Conservation (phyloP, 2,113 vertebrate genomes). For the Narcine bancroftii region DNA sequence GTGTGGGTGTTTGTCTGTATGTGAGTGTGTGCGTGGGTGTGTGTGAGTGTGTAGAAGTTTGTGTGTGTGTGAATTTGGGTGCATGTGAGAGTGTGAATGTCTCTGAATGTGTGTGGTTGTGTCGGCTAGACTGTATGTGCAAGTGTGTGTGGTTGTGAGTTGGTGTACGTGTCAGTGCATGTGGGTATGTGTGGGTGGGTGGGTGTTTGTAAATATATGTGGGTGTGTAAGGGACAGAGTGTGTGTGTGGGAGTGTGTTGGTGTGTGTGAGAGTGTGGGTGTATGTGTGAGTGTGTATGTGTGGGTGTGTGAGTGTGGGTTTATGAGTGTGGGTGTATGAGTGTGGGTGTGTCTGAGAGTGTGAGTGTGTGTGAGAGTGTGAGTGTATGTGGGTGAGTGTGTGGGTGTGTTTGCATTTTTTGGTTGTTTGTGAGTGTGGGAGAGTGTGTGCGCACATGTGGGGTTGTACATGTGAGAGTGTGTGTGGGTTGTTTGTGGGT, state of each 20-base stretch:
- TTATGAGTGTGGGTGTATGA: background rate
- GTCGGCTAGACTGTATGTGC: background rate
- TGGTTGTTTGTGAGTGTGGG: no score
- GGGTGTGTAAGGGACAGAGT: background rate
- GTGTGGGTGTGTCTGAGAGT: background rate
- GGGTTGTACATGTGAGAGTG: background rate
- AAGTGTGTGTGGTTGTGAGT: background rate
- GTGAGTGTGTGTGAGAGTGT: background rate
- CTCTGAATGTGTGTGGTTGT: background rate
- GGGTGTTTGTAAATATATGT: background rate
- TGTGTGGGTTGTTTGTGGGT: background rate
- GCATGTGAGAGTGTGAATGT: background rate
- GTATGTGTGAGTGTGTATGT: no score
- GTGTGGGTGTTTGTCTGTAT: no score
- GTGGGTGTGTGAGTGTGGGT: no score
- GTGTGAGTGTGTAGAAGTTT: background rate
- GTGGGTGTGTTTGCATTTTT: constrained; percentile 6
- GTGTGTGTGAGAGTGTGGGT: background rate
- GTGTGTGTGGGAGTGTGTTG: background rate
- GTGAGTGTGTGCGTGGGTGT: no score
- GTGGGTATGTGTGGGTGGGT: background rate
- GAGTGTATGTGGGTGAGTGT: background rate
- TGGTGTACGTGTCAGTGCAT: no score
- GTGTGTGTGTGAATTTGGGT: background rate
- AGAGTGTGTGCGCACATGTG: no score